These are phyloP conservation scores for Halichondria panicea DNA, from an alignment of 37 sponge, comb jelly and placozoan genomes.

Conservation along the genomic window DNA sequence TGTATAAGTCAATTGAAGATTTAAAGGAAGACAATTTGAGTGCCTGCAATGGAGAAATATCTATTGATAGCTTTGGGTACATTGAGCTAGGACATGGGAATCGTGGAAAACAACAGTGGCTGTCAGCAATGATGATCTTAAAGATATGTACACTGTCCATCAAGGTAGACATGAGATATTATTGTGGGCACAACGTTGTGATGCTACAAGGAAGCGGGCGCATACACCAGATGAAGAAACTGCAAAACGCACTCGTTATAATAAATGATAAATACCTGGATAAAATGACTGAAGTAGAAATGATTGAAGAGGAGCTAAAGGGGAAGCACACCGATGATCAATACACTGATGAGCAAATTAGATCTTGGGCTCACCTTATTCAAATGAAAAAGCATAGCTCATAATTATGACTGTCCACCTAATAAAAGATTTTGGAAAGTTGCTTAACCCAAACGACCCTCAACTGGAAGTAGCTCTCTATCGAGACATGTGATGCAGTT, in stretches of 20 bases:
- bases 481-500: not conserved
- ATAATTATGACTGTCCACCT: conserved; percentile 7
- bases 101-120: conserved; percentile 1
- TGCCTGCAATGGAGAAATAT: not conserved
- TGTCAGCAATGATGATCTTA: conserved; percentile 1
- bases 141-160: not conserved
- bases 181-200: not conserved
- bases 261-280: conserved; percentile 10
- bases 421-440: conserved; percentile 18
- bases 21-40: not conserved
- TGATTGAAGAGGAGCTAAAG: conserved; percentile 5
- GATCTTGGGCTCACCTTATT: conserved; percentile 19
- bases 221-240: not conserved
- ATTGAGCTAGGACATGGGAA: conserved; percentile 14
- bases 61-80: not conserved
- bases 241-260: not conserved
- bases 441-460: not conserved
- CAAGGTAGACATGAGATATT: not conserved
- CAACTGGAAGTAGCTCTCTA: not conserved
- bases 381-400: conserved; percentile 17
- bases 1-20: not conserved
- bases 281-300: conserved; percentile 18
- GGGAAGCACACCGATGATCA: conserved; percentile 3
- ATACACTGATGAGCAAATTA: conserved; percentile 5
- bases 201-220: not conserved